These are phyloP conservation scores for Eurytoma adleriae DNA, from an alignment of 2,888 invertebrate genomes.

Conservation along the genomic window DNA sequence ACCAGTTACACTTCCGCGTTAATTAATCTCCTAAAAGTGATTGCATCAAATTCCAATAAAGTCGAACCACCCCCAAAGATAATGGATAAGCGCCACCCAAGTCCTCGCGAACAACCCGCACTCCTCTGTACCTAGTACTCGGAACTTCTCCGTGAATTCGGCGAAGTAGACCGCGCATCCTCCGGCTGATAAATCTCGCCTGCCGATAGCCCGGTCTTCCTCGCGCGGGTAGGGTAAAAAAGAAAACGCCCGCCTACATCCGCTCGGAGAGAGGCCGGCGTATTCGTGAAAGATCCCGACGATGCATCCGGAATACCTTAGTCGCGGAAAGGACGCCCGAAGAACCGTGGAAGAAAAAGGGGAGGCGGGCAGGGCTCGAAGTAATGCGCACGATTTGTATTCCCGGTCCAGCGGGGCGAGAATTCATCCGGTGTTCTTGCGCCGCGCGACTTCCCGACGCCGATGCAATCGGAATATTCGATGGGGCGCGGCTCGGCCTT, in stretches of 20 bases:
- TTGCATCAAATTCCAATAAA: no score
- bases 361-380: neutral
- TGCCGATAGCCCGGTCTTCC: no score
- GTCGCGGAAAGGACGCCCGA: neutral
- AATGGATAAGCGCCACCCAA: no score
- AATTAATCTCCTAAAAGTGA: no score
- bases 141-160: no score
- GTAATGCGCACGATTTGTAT: constrained; percentile 51
- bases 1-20: no score
- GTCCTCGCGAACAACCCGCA: neutral
- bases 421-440: constrained; percentile 25
- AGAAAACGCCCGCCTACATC: neutral
- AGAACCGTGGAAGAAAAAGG: neutral
- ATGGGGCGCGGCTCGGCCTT: constrained; percentile 23
- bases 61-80: no score
- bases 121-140: no score
- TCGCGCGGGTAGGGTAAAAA: neutral
- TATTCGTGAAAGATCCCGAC: constrained; percentile 43
- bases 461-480: constrained; percentile 24
- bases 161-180: neutral
- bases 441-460: neutral
- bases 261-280: neutral
- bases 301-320: constrained; percentile 50
- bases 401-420: constrained; percentile 12
- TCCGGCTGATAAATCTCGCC: constrained; percentile 22